phyloP scores from a whole-genome alignment of 1,140 invertebrate genomes.

The Drosophila takahashii region DNA sequence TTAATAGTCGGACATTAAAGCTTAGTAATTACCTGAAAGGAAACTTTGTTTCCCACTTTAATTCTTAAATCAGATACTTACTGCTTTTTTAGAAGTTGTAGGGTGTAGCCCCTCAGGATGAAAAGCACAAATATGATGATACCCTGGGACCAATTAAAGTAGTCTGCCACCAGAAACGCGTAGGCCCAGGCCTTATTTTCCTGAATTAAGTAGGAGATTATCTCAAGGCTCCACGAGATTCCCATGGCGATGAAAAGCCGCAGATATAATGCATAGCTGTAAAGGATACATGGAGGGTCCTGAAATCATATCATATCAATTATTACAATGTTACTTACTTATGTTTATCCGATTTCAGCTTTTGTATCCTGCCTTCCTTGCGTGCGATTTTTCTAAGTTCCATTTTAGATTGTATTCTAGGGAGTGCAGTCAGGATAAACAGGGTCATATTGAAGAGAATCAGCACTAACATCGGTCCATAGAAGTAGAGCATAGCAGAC shows the following conservation, averaged over 20 bases:
- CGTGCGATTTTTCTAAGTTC: slow-evolving; percentile 16
- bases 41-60: too few species aligned
- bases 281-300: slow-evolving; percentile 1
- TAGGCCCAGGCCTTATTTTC: neutral
- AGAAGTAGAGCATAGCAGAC: slow-evolving; percentile 89
- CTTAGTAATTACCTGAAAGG: too few species aligned
- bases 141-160: slow-evolving; percentile 85
- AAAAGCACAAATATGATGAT: slow-evolving; percentile 87
- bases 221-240: slow-evolving; percentile 89
- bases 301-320: too few species aligned
- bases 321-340: slow-evolving; percentile 24
- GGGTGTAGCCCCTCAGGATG: slow-evolving; percentile 77
- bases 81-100: slow-evolving; percentile 46
- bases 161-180: slow-evolving; percentile 85
- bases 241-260: slow-evolving; percentile 91
- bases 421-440: slow-evolving; percentile 88
- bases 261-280: slow-evolving; percentile 88
- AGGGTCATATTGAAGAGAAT: slow-evolving; percentile 89
- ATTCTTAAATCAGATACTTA: slow-evolving; percentile 39
- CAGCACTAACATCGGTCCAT: slow-evolving; percentile 89
- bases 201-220: slow-evolving; percentile 82
- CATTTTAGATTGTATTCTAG: slow-evolving; percentile 86
- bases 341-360: slow-evolving; percentile 28
- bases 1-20: neutral
- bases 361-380: slow-evolving; percentile 13